Evolutionary conservation across 30 jellyfish, hydroid and myxozoan species (phyloP).

Genomic region (Mastigias papua): DNA sequence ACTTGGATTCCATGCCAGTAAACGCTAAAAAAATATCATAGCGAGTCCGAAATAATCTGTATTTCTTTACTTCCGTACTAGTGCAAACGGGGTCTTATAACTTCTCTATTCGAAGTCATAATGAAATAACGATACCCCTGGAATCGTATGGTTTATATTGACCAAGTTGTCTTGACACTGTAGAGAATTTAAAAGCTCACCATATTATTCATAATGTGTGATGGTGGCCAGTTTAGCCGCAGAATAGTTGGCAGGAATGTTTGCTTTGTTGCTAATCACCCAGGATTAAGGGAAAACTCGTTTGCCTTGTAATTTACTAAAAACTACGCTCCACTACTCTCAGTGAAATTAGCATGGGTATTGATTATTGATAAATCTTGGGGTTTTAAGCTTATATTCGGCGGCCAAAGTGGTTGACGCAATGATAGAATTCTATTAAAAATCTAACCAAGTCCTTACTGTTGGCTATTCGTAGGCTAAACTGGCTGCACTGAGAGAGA

Average conservation of each 20-base stretch:
- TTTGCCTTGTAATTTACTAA: background rate
- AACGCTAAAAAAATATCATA: too few species aligned
- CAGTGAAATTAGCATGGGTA: background rate
- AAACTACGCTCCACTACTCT: background rate
- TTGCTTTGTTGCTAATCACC: too few species aligned
- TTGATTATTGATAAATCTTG: background rate
- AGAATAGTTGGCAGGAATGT: slow-evolving; percentile 67
- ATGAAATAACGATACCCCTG: too few species aligned
- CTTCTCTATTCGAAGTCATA: too few species aligned
- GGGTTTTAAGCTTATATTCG: background rate
- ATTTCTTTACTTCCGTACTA: too few species aligned
- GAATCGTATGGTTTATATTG: too few species aligned
- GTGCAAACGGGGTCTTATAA: too few species aligned
- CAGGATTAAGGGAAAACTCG: background rate
- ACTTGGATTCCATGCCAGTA: too few species aligned
- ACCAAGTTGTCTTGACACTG: too few species aligned
- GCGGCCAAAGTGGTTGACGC: slow-evolving; percentile 66
- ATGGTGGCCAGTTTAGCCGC: slow-evolving; percentile 79
- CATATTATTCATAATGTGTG: too few species aligned
- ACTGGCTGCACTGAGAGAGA: slow-evolving; percentile 77
- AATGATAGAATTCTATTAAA: background rate
- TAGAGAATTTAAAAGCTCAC: too few species aligned
- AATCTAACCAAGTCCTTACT: background rate
- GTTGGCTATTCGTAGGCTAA: slow-evolving; percentile 83
- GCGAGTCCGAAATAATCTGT: too few species aligned